Base-by-base conservation (phyloP, 2,113 vertebrate species). In the Amblyopsis rosae region DNA sequence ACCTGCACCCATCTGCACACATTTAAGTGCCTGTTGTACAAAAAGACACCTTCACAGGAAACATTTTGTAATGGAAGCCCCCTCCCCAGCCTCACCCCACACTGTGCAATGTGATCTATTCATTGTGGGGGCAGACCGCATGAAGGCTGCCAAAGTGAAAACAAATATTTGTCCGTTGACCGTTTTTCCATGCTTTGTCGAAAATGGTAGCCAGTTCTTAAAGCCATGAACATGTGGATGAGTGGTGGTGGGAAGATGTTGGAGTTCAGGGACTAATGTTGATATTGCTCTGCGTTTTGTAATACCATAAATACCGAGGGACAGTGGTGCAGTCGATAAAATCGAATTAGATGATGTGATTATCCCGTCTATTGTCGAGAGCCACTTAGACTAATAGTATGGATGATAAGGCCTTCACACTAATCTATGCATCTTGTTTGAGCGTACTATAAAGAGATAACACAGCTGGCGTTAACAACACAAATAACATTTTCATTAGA, bases 151-250 rank as follows among this genome's bases (percentile, higher is more conserved):
- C 81, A 76, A 86, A 85, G 77, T 82, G 72, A 88, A 87, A 83
- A 87, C 80, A 88, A 89, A 90, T 84, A 87, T 89, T 89, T 90
- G 77, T 78, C 73, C 51, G 60, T 70, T 64, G 72, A 62, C 62
- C 58, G 48, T 78, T 82, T 85, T 88, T 86, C 76, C 84, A 56
- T 46, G 16, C 61, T 80, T 60, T 72, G 74, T 69, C 80, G 66
- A 77, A 13, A 74, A 71, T 79, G 50, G 74, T 73, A 8, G 49
- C 55, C 62, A 60, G 70, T 82, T 76, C 81, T 78, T 76, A 68
- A 71, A 73, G 68, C 35, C 67, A 79, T 11, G 32, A 75, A 70
- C 65, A 74, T 60, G 50, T 48, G 71, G 62, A 69, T 32, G 32
- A n/a, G 59, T 59, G 59, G 65, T 7, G 17, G 55, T 26, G 17